Base-by-base conservation (phyloP, 2,888 invertebrate species). In the Cataglyphis albicans region DNA sequence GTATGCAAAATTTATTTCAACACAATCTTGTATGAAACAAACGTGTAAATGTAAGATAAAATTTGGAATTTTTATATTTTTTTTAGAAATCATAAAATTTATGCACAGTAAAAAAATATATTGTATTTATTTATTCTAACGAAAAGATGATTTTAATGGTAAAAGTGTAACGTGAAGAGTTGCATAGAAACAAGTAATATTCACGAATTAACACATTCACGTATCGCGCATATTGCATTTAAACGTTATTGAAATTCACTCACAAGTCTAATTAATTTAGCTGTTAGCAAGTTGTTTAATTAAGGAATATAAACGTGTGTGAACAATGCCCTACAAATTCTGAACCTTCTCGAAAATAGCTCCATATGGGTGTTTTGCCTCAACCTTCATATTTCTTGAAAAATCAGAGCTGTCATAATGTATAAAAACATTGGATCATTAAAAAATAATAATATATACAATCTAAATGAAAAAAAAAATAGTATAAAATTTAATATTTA, bases 251-350 rank as follows among this genome's bases (percentile, higher is more conserved):
- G 48, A 75, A 32, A 75, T 75, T 48, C 25, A 1, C 6, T 15
- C 21, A 25, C 35, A 64, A 48, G 35, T 21, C 21, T 25, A 75
- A 75, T 12, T 74, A 64, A 74, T 75, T 64, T 75, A 21, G 4
- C 21, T 21, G 35, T 48, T 75, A 75, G 48, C 18, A 44, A 75
- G 35, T 75, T 48, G 35, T 75, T 75, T 32, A 75, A 75, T 75
- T 44, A 6, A 65, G 35, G 10, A 18, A 48, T 48, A 52, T 75
- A 75, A 75, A 75, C 65, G 25, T 48, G 10, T 18, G 15, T 18
- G 3, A 52, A 7, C 25, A 6, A 38, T 57, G 12, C 38, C 41
- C n/a, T 61, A 75, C 35, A 21, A 75, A 74, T 74, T 74, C 25
- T 18, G 0, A 41, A 7, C 7, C 21, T 48, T 32, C 44, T 41